Base-by-base conservation (phyloP, 2,888 invertebrate genomes). In the Stenichneumon culpator region DNA sequence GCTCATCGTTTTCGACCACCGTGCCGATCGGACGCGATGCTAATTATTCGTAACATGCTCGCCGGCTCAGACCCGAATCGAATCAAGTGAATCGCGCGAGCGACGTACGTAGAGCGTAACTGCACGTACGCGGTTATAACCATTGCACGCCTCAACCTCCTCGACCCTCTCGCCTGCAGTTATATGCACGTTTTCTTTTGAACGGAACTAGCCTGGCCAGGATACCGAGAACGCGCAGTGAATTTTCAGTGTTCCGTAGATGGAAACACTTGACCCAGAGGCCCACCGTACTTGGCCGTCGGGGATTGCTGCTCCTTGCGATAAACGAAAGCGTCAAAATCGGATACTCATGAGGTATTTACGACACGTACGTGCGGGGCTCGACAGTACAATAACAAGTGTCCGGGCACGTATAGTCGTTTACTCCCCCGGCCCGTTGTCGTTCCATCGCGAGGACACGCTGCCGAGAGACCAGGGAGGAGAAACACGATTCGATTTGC, bases 151-250 rank as follows among this genome's bases (percentile, higher is more conserved):
- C 44, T 68, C 60, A 36, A 44, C 28, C 16, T 39, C 9, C n/a
- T 57, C 63, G 39, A 67, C 54, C 74, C 74, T 77, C 83, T 63
- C 60, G 75, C 72, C 70, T 70, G 77, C 72, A 67, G 39, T 80
- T 39, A 52, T 28, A 28, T 28, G 82, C 73, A 63, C 78, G 68
- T 81, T 78, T 82, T 79, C 72, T 77, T 39, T 80, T 69, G 84
- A 84, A 83, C 83, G 84, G 75, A 80, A 73, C 72, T 77, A 39
- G 70, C 78, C 54, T n/a, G 52, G 89, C 91, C 91, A 92, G 92
- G 92, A 92, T 92, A 92, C 90, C 73, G 88, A 87, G 89, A 88
- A 91, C 92, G 93, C 92, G 90, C 88, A 86, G 88, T 88, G 93
- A 93, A 92, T 93, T 92, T 88, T 87, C 74, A 81, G 67, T 85